Base-by-base conservation (phyloP, 2,888 invertebrate genomes). In the Pterobdella sp. region DNA sequence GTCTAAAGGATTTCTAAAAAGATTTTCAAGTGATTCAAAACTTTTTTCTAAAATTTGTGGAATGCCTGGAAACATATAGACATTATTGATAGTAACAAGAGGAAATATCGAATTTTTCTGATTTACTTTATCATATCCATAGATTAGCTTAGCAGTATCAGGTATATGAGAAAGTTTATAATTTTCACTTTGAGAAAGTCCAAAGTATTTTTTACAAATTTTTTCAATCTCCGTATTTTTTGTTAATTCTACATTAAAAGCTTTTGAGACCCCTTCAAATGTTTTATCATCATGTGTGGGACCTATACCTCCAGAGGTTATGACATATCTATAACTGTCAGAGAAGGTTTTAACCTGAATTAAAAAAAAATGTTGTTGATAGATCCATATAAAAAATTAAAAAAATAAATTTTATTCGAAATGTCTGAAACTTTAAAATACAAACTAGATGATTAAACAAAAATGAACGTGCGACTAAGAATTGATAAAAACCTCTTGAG, bases 251-350 rank as follows among this genome's bases (percentile, higher is more conserved):
- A 84, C 84, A 69, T 80, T 79, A 78, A 87, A 86, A 1, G 86
- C 86, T 75, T 81, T 80, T 1, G 86, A 86, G 3, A 86, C 85
- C 82, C 84, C 90, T 85, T 88, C 88, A 83, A 88, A 90, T 0
- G 90, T 90, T 78, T 89, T 85, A 82, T 90, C 90, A 83, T 90
- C 90, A 81, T 90, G 90, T 26, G 90, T 90, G 0, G 90, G 90
- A 22, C 90, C 90, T 75, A 90, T 88, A 42, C 91, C 91, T 31
- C 91, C 91, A 0, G 89, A 87, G 0, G 91, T 90, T 73, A 91
- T 86, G 10, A 91, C 90, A 82, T 88, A 87, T 65, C 87, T 87
- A 80, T 85, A 90, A 71, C 80, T 83, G 1, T 82, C 79, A 1
- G 90, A 89, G 80, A 89, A 89, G 56, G 83, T 76, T 68, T 82